Conservation (phyloP, 2,113 vertebrate genomes). For the Nycticorax nycticorax region DNA sequence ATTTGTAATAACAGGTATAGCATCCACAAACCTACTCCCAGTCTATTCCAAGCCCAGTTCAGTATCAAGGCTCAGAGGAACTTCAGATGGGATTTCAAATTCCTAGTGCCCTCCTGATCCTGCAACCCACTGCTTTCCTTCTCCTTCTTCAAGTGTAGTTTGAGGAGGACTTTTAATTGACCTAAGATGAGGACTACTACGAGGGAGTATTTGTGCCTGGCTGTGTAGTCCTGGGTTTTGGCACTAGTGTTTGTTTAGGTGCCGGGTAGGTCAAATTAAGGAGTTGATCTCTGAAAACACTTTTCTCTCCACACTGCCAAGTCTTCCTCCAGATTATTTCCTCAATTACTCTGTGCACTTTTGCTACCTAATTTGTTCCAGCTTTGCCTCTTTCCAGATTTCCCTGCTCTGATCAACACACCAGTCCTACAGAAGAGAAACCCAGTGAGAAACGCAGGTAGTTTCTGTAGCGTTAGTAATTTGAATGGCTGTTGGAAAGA, state of each 20-base stretch:
- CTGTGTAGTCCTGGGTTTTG: neutral
- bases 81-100: neutral
- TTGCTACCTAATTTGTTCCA: neutral
- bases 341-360: neutral
- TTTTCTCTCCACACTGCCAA: neutral
- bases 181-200: neutral
- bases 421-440: neutral
- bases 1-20: neutral
- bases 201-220: neutral
- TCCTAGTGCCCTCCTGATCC: neutral
- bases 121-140: neutral
- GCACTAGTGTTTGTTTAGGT: neutral
- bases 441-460: neutral
- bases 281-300: neutral
- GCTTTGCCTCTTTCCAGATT: neutral
- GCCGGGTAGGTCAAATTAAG: neutral
- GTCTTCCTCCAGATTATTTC: neutral
- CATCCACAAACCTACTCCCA: neutral
- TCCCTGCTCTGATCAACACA: neutral
- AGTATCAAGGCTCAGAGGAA: neutral
- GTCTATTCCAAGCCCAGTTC: neutral
- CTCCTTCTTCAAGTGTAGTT: neutral
- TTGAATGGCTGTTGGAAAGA: neutral
- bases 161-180: neutral
- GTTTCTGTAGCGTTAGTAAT: neutral